These are phyloP conservation scores for Anseranas semipalmata DNA, from an alignment of 2,113 vertebrate genomes.

Conservation along the genomic window DNA sequence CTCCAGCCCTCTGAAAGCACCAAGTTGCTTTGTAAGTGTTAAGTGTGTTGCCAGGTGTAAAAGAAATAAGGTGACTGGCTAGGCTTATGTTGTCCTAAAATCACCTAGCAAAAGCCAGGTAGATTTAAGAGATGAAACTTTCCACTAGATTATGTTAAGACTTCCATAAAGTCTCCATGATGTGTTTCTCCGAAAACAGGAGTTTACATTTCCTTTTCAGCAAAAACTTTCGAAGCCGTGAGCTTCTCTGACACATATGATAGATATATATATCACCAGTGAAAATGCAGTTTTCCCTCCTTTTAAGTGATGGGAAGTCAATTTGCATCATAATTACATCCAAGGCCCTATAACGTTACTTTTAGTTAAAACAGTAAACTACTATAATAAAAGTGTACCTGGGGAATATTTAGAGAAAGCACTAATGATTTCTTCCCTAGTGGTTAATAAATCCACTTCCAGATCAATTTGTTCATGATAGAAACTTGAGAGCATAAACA, in stretches of 20 bases:
- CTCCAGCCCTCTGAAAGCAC: not conserved
- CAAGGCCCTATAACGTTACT: conserved; percentile 71
- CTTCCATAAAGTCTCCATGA: not conserved
- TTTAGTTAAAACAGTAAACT: conserved; percentile 85
- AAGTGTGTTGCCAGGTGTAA: not conserved
- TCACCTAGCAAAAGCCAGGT: not conserved
- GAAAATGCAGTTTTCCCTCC: conserved; percentile 35
- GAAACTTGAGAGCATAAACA: conserved; percentile 85
- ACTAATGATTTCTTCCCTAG: conserved; percentile 87
- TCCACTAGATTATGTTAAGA: not conserved
- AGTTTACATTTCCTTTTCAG: not conserved
- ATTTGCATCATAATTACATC: conserved; percentile 77
- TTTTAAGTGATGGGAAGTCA: conserved; percentile 65
- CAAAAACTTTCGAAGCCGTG: not conserved
- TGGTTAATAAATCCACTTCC: conserved; percentile 88
- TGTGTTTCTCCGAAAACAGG: not conserved
- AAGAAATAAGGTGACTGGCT: not conserved
- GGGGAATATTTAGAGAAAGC: conserved; percentile 85
- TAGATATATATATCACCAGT: not conserved
- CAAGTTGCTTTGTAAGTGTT: not conserved
- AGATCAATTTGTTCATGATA: conserved; percentile 88
- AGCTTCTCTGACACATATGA: not conserved
- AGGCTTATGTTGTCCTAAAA: not conserved
- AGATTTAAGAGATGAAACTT: not conserved
- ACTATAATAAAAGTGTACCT: conserved; percentile 81